Evolutionary conservation across 1,140 invertebrate species (phyloP), one percentile per base, ranked within the genome.

Genomic region (Magallana gigas): DNA sequence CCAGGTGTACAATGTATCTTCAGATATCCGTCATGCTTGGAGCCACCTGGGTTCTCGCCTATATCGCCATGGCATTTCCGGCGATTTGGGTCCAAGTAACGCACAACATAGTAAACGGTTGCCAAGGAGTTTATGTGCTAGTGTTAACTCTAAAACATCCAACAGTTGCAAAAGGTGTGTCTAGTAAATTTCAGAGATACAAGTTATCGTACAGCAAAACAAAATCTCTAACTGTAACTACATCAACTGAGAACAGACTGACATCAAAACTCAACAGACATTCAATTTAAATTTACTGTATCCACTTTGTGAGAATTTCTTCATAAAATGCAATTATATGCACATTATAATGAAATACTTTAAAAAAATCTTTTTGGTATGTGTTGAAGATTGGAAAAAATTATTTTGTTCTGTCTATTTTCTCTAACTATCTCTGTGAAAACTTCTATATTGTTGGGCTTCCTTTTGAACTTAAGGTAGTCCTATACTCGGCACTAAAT

Each of bases 101-200:
- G 23, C 68, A 76, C 68, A 76, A 76, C 23, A 76, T 76, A 12
- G 36, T 76, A 1, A 76, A 76, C 23, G 68, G 68, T 76, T 76
- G 68, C 36, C 68, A 76, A 76, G 68, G 68, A 12, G 68, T 76
- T 29, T 76, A 76, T 76, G 68, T 76, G 7, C 36, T 76, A 29
- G 68, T 36, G 9, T 29, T 76, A 29, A 76, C 68, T 23, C 36
- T 76, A 12, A 76, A 76, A 23, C 68, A 76, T 36, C 68, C 68
- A 12, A 36, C 23, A 76, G 68, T 76, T 76, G 23, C 36, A 4
- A 76, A 76, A 76, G 68, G 68, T 8, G 14, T 76, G 1, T 76
- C 68, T 9, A 76, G 68, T 29, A 76, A 23, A 23, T 29, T 76
- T 18, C 68, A 76, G 23, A 76, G 12, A 76, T 76, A 76, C 8